Base-by-base conservation (phyloP, 2,888 invertebrate genomes). In the Perithous albicinctus region DNA sequence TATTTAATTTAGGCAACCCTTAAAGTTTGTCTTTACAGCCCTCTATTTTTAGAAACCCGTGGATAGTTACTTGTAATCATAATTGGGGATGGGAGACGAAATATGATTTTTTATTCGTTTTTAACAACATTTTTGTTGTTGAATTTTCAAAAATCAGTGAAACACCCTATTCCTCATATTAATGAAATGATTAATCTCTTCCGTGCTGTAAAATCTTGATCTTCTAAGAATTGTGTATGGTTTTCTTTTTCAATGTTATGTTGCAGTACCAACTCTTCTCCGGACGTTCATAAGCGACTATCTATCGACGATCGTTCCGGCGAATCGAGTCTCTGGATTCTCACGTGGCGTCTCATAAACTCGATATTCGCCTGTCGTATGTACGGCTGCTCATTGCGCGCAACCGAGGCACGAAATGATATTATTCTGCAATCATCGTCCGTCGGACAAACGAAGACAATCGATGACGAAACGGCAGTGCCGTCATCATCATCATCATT, bases 191-290 rank as follows among this genome's bases (percentile, higher is more conserved):
- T 26, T 43, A 2, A 2, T 23, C n/a, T n/a, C n/a, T 10, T 1
- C n/a, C n/a, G 32, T 8, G 0, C 1, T 26, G 1, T 1, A n/a
- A 26, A 3, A 26, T 18, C 8, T 15, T 15, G 18, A 26, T 15
- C 41, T 6, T 4, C 12, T 54, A 43, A 41, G 56, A 70, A 70
- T 56, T 61, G 51, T 73, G 69, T 76, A 54, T 70, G 38, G 0
- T 18, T 80, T 73, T 77, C 56, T 66, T 48, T 32, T 72, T 46
- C n/a, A n/a, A 38, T 46, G 15, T 48, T 75, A 29, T 72, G 48
- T 78, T 93, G 51, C 93, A 93, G 93, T 93, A 93, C 88, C 93
- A 93, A 87, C 90, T 93, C 85, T 93, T 93, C 91, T 92, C 93
- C 87, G 93, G 92, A 87, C 91, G 92, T 88, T 91, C 92, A 85